A percentile compares a stretch with the other conserved stretches of the same genome.
Evolutionary conservation across 2,113 vertebrate species (phyloP).

Genomic region (Carollia perspicillata): DNA sequence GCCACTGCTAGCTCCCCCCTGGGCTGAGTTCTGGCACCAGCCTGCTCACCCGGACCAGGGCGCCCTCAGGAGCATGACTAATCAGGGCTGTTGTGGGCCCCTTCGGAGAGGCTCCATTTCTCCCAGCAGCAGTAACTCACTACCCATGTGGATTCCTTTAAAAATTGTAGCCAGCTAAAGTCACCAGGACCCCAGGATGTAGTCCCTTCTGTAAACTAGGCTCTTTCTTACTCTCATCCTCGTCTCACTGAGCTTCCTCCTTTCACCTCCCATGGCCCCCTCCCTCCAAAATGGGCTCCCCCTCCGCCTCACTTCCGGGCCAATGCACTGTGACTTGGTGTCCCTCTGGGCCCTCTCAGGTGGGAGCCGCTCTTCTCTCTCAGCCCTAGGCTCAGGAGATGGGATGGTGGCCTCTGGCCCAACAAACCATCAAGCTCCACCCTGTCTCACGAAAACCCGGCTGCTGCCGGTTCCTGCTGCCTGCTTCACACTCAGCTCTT

Average conservation of each 20-base stretch:
- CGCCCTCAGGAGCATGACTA: not conserved
- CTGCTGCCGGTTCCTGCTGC: too few relatives aligned
- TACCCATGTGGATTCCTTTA: not conserved
- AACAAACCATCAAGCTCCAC: not conserved
- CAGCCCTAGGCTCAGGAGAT: not conserved
- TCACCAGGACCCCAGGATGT: rapidly evolving
- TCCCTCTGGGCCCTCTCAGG: not conserved
- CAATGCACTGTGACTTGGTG: not conserved
- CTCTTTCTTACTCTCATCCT: not conserved
- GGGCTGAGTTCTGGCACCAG: not conserved
- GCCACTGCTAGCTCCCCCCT: not conserved
- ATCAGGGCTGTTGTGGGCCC: not conserved
- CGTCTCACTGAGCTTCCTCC: not conserved
- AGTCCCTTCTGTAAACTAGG: not conserved
- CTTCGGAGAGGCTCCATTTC: not conserved
- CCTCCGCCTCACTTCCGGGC: rapidly evolving
- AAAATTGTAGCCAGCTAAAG: not conserved
- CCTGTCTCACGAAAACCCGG: not conserved
- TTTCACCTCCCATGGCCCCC: not conserved
- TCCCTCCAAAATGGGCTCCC: not conserved
- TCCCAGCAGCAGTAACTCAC: not conserved
- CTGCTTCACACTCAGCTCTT: not conserved
- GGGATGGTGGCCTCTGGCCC: not conserved
- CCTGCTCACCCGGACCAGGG: not conserved
- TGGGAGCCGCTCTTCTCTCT: not conserved